These are phyloP conservation scores for Trachelus tabidus DNA, from an alignment of 2,888 invertebrate genomes.

Conservation along the genomic window DNA sequence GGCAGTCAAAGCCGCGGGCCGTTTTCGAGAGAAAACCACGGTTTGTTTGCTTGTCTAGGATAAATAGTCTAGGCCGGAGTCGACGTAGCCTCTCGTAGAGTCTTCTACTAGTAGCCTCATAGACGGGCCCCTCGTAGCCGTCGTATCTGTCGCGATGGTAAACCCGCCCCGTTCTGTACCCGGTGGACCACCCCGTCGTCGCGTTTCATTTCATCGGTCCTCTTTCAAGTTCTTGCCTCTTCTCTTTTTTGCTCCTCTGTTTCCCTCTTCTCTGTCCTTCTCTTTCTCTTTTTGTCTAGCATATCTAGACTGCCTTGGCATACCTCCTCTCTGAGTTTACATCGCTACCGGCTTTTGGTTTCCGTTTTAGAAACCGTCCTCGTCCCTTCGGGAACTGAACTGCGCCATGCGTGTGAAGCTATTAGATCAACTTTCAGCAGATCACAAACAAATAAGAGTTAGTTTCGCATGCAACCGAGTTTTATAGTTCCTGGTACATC, in stretches of 20 bases:
- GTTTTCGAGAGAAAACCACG: constrained; percentile 32
- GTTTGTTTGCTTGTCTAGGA: constrained; percentile 49
- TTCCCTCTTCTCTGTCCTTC: constrained; percentile 1
- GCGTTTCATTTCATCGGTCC: constrained; percentile 36
- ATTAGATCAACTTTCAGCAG: too few species aligned
- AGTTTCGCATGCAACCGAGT: too few species aligned
- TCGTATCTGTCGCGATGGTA: background rate
- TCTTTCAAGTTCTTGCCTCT: constrained; percentile 44
- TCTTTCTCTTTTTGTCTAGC: background rate
- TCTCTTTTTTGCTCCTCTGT: constrained; percentile 7
- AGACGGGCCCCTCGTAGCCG: background rate
- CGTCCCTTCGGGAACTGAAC: background rate
- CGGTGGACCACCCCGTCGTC: constrained; percentile 11
- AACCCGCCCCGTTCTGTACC: constrained; percentile 3
- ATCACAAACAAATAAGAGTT: too few species aligned
- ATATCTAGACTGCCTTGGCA: background rate
- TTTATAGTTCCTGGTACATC: too few species aligned
- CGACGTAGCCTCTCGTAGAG: background rate
- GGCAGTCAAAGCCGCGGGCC: constrained; percentile 4
- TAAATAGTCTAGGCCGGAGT: constrained; percentile 36
- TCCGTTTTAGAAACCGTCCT: background rate
- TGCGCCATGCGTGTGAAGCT: background rate
- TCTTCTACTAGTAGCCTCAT: background rate
- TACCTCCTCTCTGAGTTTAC: constrained; percentile 19
- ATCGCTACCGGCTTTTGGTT: constrained; percentile 7